Percentiles rank a stretch among this genome's conserved stretches.
Evolutionary conservation across 2,888 invertebrate species (phyloP).

Genomic region (Dyspetes luteomarginatus): DNA sequence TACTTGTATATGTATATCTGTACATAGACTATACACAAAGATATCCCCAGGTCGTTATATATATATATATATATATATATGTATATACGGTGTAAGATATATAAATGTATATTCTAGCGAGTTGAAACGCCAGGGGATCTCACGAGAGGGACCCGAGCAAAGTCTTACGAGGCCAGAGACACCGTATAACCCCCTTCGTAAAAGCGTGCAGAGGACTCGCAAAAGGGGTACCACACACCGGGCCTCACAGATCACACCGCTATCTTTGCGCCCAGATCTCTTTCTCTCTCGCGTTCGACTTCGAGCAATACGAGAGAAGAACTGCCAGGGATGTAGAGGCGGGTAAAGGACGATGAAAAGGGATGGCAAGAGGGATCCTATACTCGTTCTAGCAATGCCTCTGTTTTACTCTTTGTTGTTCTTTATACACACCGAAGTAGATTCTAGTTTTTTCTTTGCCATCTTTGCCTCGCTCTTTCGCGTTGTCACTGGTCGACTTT

Average conservation of each 20-base stretch:
- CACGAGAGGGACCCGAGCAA: constrained; percentile 47
- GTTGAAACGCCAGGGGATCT: constrained; percentile 33
- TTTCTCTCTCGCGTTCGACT: constrained; percentile 70
- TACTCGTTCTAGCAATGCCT: constrained; percentile 61
- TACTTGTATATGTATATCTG: constrained; percentile 17
- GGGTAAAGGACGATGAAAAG: constrained; percentile 23
- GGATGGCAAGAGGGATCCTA: constrained; percentile 35
- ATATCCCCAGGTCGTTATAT: too few relatives aligned
- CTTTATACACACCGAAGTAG: constrained; percentile 56
- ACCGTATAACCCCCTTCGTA: constrained; percentile 67
- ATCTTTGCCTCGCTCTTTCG: constrained; percentile 52
- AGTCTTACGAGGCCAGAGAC: constrained; percentile 25
- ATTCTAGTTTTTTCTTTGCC: constrained; percentile 56
- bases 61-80: constrained; percentile 31
- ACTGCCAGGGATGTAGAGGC: constrained; percentile 4
- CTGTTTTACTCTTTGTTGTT: constrained; percentile 49
- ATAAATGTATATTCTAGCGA: constrained; percentile 30
- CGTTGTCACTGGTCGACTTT: constrained; percentile 57
- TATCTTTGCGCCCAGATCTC: constrained; percentile 81
- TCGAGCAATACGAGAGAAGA: constrained; percentile 52
- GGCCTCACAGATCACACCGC: constrained; percentile 83
- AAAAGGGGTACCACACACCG: constrained; percentile 83
- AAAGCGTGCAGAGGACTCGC: constrained; percentile 78
- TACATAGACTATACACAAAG: too few relatives aligned
- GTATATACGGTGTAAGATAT: constrained; percentile 19